Evolutionary conservation across 2,797 vertebrate genomes (phyloP).

Genomic region (Salmo trutta): DNA sequence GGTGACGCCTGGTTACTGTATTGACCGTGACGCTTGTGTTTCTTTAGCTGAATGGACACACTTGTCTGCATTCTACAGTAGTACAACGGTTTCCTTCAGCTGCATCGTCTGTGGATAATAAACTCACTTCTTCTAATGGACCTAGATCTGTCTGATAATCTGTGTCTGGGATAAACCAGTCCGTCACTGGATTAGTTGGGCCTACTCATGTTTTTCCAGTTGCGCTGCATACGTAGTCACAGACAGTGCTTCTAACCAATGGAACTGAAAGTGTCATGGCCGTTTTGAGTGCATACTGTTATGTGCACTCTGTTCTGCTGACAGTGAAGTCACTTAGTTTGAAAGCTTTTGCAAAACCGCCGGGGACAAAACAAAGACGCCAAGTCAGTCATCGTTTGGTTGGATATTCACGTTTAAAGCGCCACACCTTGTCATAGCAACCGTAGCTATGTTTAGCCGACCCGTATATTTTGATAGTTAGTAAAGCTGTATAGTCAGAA

Average conservation of each 20-base stretch:
- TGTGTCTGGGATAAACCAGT: constrained; percentile 63
- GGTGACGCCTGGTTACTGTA: constrained; percentile 23
- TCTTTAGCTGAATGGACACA: constrained; percentile 52
- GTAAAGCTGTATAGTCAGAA: constrained; percentile 27
- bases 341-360: constrained; percentile 43
- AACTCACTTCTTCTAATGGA: background rate
- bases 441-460: constrained; percentile 63
- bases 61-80: constrained; percentile 28
- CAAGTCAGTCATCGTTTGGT: constrained; percentile 29
- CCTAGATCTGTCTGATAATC: constrained; percentile 42
- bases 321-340: background rate
- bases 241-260: background rate
- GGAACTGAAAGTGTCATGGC: background rate
- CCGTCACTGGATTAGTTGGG: constrained; percentile 59
- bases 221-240: constrained; percentile 44
- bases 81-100: background rate
- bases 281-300: constrained; percentile 41
- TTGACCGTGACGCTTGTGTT: constrained; percentile 40
- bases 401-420: constrained; percentile 31
- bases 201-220: constrained; percentile 69
- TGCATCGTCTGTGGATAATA: background rate
- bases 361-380: constrained; percentile 49
- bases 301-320: constrained; percentile 40
- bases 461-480: constrained; percentile 51
- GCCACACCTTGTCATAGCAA: constrained; percentile 18